Evolutionary conservation across 2,113 vertebrate species (phyloP).

Genomic region (Lepisosteus osseus): DNA sequence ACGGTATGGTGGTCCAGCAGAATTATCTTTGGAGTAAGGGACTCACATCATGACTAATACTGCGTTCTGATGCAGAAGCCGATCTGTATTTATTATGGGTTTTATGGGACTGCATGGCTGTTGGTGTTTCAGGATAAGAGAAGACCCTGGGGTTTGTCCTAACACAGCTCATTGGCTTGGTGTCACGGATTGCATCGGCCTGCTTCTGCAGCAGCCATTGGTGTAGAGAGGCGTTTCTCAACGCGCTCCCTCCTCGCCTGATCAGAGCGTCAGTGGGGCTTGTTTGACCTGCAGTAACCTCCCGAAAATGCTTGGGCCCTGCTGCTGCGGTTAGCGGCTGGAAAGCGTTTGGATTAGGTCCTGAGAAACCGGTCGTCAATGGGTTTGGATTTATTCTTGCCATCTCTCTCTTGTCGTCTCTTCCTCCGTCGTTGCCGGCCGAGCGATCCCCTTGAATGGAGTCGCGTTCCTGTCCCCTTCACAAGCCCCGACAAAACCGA

Average conservation of each 20-base stretch:
- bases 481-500: not conserved
- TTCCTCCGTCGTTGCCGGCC: not conserved
- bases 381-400: conserved; percentile 37
- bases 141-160: not conserved
- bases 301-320: conserved; percentile 2
- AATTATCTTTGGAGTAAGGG: too few species aligned
- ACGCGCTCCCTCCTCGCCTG: conserved; percentile 4
- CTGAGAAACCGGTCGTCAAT: conserved; percentile 40
- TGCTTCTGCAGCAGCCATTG: conserved; percentile 12
- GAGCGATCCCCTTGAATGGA: conserved; percentile 51
- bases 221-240: conserved; percentile 14
- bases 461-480: conserved; percentile 25
- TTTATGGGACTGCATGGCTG: too few species aligned
- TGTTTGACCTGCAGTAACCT: conserved; percentile 16
- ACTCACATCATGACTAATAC: too few species aligned
- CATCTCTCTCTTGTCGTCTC: not conserved
- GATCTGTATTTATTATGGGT: too few species aligned
- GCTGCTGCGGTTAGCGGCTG: not conserved
- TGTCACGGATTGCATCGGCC: not conserved
- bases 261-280: conserved; percentile 16
- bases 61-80: too few species aligned
- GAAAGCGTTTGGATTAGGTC: not conserved
- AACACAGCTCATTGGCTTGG: conserved; percentile 12
- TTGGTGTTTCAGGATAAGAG: too few species aligned
- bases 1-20: too few species aligned